phyloP scores from a whole-genome alignment of 1,140 invertebrate genomes.

The Heliconius congener region DNA sequence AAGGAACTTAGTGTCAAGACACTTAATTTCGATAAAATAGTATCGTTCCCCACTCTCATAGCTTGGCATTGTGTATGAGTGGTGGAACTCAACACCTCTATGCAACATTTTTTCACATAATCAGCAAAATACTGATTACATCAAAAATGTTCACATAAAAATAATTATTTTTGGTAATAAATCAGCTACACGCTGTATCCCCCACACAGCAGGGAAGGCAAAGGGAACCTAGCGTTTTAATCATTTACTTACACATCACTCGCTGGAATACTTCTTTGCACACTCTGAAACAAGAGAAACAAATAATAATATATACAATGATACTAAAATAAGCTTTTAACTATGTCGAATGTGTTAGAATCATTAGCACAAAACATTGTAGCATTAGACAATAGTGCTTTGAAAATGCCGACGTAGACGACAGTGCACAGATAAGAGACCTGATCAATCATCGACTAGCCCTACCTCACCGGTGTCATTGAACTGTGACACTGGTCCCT shows the following conservation, averaged over 20 bases:
- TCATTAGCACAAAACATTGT: slow-evolving; percentile 58
- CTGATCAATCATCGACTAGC: slow-evolving; percentile 77
- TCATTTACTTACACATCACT: slow-evolving; percentile 58
- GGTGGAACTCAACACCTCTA: too few relatives aligned
- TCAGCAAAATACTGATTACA: too few relatives aligned
- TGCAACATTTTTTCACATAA: too few relatives aligned
- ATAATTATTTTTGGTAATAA: too few relatives aligned
- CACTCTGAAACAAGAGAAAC: slow-evolving; percentile 62
- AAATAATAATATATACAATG: slow-evolving; percentile 9
- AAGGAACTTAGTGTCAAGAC: too few relatives aligned
- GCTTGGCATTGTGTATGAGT: too few relatives aligned
- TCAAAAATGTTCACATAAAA: too few relatives aligned
- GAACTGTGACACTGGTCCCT: slow-evolving; percentile 64
- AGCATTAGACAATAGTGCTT: slow-evolving; percentile 71
- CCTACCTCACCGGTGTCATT: slow-evolving; percentile 73
- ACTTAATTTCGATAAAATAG: too few relatives aligned
- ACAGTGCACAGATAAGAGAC: slow-evolving; percentile 70
- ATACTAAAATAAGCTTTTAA: slow-evolving; percentile 13
- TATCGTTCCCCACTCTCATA: too few relatives aligned
- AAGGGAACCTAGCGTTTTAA: neutral
- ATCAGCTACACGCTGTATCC: too few relatives aligned
- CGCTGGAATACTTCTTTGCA: slow-evolving; percentile 45
- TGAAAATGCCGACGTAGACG: slow-evolving; percentile 74
- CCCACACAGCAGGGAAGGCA: too few relatives aligned
- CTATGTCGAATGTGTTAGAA: slow-evolving; percentile 18